Base-by-base conservation (phyloP, 2,797 vertebrate species). In the Triplophysa yarkandensis region DNA sequence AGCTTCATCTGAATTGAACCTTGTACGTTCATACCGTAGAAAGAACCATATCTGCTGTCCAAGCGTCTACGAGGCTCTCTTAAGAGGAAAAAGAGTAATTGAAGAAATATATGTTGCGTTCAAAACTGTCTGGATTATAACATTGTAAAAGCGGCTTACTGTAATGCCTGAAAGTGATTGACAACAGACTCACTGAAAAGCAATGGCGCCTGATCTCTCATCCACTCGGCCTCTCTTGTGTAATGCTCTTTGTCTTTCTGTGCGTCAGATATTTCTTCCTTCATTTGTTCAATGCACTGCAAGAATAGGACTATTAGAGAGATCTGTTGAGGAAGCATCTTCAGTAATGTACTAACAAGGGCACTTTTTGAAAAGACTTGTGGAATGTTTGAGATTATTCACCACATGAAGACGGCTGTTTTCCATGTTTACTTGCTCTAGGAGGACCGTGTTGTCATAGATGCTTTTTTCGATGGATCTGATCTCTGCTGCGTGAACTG, bases 381-480 rank as follows among this genome's bases (percentile, higher is more conserved):
- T 2, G 23, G 3, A 16, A 19, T 11, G 30, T 55, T 23, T 41
- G 14, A 36, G 8, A 7, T n/a, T 19, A 63, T 68, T 69, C 58
- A 83, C 83, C 67, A 92, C 78, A 3, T 50, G 86, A 50, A 92
- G 78, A 17, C 88, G 77, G 80, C 88, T 84, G 85, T 93, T 93
- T 76, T 91, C 89, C 79, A 82, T 3, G 27, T 17, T 27, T 27
- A 90, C 86, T 78, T 85, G 81, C 80, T 90, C 84, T 81, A 91
- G 74, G 44, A 83, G 85, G 69, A 84, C 55, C 0, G 32, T 25
- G 0, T 46, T 64, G 65, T 89, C 34, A 1, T 88, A 90, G 80
- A 91, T 34, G 73, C 27, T 74, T 21, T 57, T 68, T 84, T 92
- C 91, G 0, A 77, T 54, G 0, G 60, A 50, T 27, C 69, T 78